These are phyloP conservation scores for Phrynocephalus guinanensis DNA, from an alignment of 2,797 vertebrate genomes.

Conservation along the genomic window DNA sequence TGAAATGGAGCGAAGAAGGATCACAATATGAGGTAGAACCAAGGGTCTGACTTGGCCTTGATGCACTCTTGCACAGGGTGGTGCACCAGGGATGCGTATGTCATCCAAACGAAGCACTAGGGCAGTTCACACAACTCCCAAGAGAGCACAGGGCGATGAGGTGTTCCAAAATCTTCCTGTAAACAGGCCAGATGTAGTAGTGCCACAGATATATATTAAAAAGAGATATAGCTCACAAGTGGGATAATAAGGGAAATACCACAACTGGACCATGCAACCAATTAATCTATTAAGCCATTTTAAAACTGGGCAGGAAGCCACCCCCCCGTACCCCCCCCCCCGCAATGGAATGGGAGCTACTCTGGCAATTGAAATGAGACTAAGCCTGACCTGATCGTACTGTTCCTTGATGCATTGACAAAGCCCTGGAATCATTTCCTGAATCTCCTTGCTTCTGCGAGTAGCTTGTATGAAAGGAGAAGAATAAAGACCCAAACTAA, in stretches of 20 bases:
- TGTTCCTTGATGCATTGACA: slow-evolving; percentile 44
- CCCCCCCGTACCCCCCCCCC: no score
- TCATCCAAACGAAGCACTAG: slow-evolving; percentile 81
- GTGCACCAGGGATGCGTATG: slow-evolving; percentile 79
- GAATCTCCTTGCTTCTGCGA: slow-evolving; percentile 60
- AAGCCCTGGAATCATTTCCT: slow-evolving; percentile 64
- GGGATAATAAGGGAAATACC: slow-evolving; percentile 65
- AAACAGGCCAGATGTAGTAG: slow-evolving; percentile 74
- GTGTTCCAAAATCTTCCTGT: slow-evolving; percentile 76
- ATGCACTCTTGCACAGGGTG: slow-evolving; percentile 85
- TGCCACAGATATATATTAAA: slow-evolving; percentile 73
- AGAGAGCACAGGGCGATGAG: slow-evolving; percentile 76
- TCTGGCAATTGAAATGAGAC: slow-evolving; percentile 50
- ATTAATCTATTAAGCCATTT: slow-evolving; percentile 30
- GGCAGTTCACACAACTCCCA: slow-evolving; percentile 84
- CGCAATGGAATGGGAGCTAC: slow-evolving; percentile 57
- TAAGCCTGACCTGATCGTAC: slow-evolving; percentile 19
- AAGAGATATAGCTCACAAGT: slow-evolving; percentile 76
- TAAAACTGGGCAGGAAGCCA: slow-evolving; percentile 14
- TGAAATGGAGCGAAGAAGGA: slow-evolving; percentile 84
- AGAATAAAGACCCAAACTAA: slow-evolving; percentile 50
- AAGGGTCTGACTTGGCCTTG: slow-evolving; percentile 86
- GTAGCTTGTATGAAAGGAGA: slow-evolving; percentile 67
- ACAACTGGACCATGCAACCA: slow-evolving; percentile 60
- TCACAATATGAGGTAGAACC: slow-evolving; percentile 84